These are phyloP conservation scores for Bothrops jararaca DNA, from an alignment of 2,113 vertebrate genomes.

Conservation along the genomic window DNA sequence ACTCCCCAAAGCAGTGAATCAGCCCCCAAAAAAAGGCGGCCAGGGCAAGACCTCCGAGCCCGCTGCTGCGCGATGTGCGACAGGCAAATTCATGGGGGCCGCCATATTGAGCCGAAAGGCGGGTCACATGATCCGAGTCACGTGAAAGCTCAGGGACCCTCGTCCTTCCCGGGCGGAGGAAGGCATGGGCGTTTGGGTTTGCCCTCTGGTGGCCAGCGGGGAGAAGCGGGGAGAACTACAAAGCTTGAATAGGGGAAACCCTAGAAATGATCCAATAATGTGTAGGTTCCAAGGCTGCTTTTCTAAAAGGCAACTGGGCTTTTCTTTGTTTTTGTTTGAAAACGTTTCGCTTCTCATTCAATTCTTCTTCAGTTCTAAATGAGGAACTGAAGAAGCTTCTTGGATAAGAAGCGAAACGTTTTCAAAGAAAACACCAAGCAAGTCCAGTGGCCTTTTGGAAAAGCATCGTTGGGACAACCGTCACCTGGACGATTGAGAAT, in stretches of 20 bases:
- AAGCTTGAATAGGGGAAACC: background rate
- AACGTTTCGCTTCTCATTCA: background rate
- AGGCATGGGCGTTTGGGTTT: too few relatives aligned
- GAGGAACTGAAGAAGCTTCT: too few relatives aligned
- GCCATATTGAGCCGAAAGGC: constrained; percentile 43
- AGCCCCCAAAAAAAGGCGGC: constrained; percentile 1
- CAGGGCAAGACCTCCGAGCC: too few relatives aligned
- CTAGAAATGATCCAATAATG: background rate
- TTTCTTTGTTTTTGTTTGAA: background rate
- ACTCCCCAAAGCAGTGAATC: constrained; percentile 20
- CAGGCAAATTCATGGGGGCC: constrained; percentile 4
- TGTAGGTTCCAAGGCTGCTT: background rate
- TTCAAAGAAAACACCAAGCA: too few relatives aligned
- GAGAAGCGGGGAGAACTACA: background rate
- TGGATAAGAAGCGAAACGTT: too few relatives aligned
- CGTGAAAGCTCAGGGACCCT: background rate
- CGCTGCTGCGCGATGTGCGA: rapidly evolving
- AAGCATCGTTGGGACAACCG: too few relatives aligned
- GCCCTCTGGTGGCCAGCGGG: background rate
- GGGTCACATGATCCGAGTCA: constrained; percentile 15
- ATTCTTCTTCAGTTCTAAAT: too few relatives aligned
- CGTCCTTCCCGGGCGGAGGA: background rate
- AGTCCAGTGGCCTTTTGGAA: too few relatives aligned
- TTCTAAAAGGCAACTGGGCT: background rate
- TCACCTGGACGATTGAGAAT: too few relatives aligned